These are phyloP conservation scores for Chloebia gouldiae DNA, from an alignment of 2,113 vertebrate species.

Conservation along the genomic window DNA sequence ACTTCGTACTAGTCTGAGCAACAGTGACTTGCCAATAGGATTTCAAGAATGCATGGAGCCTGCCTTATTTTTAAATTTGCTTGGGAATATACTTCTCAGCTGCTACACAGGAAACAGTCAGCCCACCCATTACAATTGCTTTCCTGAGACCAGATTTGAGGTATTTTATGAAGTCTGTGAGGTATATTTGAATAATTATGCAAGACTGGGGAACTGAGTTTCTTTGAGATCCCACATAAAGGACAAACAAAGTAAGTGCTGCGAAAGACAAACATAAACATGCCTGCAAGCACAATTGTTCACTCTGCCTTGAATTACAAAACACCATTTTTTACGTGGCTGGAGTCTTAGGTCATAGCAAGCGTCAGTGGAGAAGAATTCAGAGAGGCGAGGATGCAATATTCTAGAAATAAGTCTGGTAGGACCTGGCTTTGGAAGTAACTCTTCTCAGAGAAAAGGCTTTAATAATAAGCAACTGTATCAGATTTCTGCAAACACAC, in stretches of 20 bases:
- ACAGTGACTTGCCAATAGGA: not conserved
- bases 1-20: not conserved
- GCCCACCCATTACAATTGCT: not conserved
- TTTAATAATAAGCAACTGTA: constrained; percentile 74
- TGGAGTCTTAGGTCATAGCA: constrained; percentile 66
- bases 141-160: not conserved
- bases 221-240: constrained; percentile 8
- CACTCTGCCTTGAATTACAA: constrained; percentile 58
- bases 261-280: constrained; percentile 64
- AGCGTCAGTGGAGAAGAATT: constrained; percentile 67
- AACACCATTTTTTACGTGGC: constrained; percentile 58
- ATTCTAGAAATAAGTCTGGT: constrained; percentile 46
- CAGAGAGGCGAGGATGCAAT: constrained; percentile 34
- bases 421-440: constrained; percentile 54
- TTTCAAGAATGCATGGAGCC: constrained; percentile 14
- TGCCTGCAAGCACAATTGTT: constrained; percentile 44
- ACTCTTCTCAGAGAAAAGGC: constrained; percentile 61
- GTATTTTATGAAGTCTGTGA: not conserved
- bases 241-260: constrained; percentile 52
- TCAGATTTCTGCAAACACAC: constrained; percentile 79
- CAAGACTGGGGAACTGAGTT: not conserved
- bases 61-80: constrained; percentile 19
- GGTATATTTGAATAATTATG: not conserved
- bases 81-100: constrained; percentile 32
- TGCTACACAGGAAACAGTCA: not conserved